Evolutionary conservation across 2,888 invertebrate genomes (phyloP).

Genomic region (Euzetes globulus): DNA sequence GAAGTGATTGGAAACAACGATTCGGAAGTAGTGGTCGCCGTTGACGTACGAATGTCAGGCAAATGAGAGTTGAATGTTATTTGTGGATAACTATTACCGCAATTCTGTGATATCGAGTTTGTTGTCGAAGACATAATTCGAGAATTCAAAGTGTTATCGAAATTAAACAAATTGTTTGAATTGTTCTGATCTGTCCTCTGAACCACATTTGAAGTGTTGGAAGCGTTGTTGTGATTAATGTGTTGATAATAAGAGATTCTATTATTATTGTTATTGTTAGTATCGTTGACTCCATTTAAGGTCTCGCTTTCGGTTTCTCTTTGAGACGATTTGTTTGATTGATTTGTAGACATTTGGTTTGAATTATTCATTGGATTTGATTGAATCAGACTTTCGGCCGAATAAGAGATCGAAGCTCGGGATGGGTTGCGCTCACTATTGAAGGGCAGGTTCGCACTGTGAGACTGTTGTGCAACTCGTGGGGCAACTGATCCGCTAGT

Average conservation of each 20-base stretch:
- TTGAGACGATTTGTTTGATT: slow-evolving; percentile 2
- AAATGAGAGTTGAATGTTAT: slow-evolving; percentile 19
- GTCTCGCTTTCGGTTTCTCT: slow-evolving; percentile 1
- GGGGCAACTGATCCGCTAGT: not conserved
- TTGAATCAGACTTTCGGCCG: slow-evolving; percentile 21
- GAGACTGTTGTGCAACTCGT: slow-evolving; percentile 2
- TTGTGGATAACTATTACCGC: slow-evolving; percentile 8
- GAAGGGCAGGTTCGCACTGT: not conserved
- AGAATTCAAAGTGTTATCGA: not conserved
- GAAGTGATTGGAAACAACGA: not conserved
- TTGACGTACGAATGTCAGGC: not conserved
- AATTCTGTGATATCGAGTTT: not conserved
- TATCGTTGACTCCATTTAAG: not conserved
- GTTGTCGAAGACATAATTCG: not conserved
- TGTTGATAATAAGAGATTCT: slow-evolving; percentile 18
- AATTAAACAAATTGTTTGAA: slow-evolving; percentile 14
- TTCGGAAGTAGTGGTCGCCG: not conserved
- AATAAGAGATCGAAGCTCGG: not conserved
- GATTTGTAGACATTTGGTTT: not conserved
- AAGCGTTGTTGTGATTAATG: not conserved
- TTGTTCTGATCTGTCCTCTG: slow-evolving; percentile 6
- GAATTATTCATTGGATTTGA: slow-evolving; percentile 15
- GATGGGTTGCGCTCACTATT: not conserved
- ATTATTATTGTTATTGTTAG: not conserved
- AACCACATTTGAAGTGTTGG: not conserved